Evolutionary conservation across 2,888 invertebrate species (phyloP).

Genomic region (Marronus borbonicus): DNA sequence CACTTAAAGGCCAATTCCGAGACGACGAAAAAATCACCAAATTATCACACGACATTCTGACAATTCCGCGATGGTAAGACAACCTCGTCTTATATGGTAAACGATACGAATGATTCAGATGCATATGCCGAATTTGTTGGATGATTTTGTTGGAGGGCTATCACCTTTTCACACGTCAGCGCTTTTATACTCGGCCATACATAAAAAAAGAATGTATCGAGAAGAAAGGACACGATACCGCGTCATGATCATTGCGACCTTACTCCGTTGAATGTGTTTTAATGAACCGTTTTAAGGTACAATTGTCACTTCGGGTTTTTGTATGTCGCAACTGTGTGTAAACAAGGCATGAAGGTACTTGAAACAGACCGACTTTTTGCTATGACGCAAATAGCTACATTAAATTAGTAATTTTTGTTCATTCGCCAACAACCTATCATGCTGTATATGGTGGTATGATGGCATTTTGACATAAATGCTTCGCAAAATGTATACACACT

Average conservation of each 20-base stretch:
- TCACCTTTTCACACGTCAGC: slow-evolving; percentile 17
- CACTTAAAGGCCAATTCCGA: slow-evolving; percentile 40
- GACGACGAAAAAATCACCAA: slow-evolving; percentile 31
- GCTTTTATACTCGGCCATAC: neutral
- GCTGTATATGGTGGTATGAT: neutral
- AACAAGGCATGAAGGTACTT: slow-evolving; percentile 2
- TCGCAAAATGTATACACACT: neutral
- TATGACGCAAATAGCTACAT: slow-evolving; percentile 2
- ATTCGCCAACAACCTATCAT: neutral
- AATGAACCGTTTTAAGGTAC: slow-evolving; percentile 31
- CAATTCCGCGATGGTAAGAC: slow-evolving; percentile 36
- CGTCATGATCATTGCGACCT: neutral
- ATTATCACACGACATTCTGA: slow-evolving; percentile 44
- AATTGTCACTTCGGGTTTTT: slow-evolving; percentile 30
- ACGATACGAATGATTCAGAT: slow-evolving; percentile 36
- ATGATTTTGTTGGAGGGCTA: slow-evolving; percentile 41
- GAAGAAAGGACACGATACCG: slow-evolving; percentile 18
- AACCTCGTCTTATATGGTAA: slow-evolving; percentile 29
- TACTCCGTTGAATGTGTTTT: slow-evolving; percentile 15
- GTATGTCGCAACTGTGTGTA: slow-evolving; percentile 10
- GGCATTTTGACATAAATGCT: slow-evolving; percentile 12
- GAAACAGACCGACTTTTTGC: slow-evolving; percentile 8
- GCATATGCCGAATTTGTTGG: slow-evolving; percentile 48
- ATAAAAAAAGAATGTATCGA: slow-evolving; percentile 8
- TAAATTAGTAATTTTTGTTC: slow-evolving; percentile 12